These are phyloP conservation scores for Pteropus alecto DNA, from an alignment of 2,113 vertebrate genomes.

Conservation along the genomic window DNA sequence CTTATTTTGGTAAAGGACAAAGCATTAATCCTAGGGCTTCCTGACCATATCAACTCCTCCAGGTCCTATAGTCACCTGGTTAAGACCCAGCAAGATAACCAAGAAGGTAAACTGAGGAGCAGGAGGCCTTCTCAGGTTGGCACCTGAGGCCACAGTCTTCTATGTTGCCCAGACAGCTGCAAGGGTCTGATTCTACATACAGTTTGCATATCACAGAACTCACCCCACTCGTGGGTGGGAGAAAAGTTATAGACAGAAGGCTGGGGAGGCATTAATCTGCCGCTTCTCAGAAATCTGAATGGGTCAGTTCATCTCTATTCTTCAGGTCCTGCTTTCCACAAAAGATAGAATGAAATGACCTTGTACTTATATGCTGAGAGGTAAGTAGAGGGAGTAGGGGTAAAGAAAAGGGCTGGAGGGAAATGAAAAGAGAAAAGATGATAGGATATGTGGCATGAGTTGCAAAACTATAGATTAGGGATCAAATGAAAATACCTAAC, in stretches of 20 bases:
- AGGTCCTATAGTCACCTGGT: not conserved
- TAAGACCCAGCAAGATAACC: not conserved
- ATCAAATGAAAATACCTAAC: not conserved
- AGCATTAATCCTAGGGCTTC: not conserved
- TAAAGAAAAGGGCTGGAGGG: not conserved
- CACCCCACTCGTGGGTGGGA: not conserved
- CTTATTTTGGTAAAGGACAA: not conserved
- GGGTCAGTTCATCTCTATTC: not conserved
- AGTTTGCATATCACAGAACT: not conserved
- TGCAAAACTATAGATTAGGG: not conserved
- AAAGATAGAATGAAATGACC: not conserved
- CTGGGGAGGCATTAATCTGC: not conserved
- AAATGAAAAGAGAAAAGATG: not conserved
- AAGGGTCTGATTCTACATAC: not conserved
- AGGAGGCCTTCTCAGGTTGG: not conserved
- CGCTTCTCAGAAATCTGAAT: not conserved
- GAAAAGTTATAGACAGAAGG: not conserved
- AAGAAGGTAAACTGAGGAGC: not conserved
- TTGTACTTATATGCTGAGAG: not conserved
- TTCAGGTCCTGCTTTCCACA: not conserved
- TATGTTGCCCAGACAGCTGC: not conserved
- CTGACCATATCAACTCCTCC: not conserved
- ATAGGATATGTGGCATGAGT: not conserved
- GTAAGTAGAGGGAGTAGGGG: not conserved
- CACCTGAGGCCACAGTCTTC: not conserved